Evolutionary conservation across 2,888 invertebrate species (phyloP).

Genomic region (Hirtodrosophila confusa): DNA sequence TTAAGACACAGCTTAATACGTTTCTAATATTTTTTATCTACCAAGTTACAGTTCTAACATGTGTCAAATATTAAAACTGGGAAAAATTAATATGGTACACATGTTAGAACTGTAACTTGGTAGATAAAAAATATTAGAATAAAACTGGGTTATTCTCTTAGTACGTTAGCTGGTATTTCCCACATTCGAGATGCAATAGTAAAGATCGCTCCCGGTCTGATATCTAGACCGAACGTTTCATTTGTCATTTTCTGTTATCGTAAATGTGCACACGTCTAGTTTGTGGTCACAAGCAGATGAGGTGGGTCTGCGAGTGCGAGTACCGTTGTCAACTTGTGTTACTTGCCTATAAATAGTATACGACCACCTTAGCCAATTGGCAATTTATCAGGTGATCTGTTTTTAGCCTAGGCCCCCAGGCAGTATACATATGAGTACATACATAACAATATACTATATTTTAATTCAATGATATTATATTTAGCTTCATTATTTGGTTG

Average conservation of each 20-base stretch:
- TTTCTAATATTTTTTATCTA: too few relatives aligned
- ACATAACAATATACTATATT: neutral
- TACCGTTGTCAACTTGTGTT: conserved; percentile 27
- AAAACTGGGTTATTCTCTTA: too few relatives aligned
- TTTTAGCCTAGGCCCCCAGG: neutral
- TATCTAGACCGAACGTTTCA: conserved; percentile 12
- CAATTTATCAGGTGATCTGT: conserved; percentile 30
- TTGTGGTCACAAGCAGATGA: too few relatives aligned
- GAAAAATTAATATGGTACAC: too few relatives aligned
- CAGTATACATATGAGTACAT: neutral
- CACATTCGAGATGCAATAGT: too few relatives aligned
- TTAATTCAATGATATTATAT: conserved; percentile 1
- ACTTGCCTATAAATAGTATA: conserved; percentile 44
- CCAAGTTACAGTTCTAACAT: too few relatives aligned
- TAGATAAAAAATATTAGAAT: too few relatives aligned
- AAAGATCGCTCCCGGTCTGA: too few relatives aligned
- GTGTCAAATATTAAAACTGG: too few relatives aligned
- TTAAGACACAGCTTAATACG: too few relatives aligned
- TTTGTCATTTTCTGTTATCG: conserved; percentile 41
- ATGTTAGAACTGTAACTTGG: too few relatives aligned
- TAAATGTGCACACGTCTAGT: conserved; percentile 26
- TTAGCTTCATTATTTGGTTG: conserved; percentile 57
- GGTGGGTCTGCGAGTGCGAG: conserved; percentile 8
- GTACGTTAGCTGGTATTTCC: too few relatives aligned
- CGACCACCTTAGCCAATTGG: conserved; percentile 19